Evolutionary conservation across 2,113 vertebrate genomes (phyloP).

Genomic region (Peromyscus californicus): DNA sequence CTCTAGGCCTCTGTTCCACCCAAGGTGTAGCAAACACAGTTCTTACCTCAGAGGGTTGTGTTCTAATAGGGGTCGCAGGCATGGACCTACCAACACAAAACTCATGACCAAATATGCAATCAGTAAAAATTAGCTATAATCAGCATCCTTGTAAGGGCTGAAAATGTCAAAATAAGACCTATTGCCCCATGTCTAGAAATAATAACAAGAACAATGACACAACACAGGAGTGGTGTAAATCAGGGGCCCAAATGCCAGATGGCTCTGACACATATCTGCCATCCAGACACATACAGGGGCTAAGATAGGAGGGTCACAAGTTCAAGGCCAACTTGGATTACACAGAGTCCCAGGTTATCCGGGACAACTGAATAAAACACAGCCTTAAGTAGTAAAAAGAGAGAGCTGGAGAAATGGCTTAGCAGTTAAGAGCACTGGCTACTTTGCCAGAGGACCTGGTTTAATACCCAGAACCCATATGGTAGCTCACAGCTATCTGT

Average conservation of each 20-base stretch:
- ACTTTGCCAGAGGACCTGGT: neutral
- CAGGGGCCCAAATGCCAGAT: neutral
- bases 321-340: neutral
- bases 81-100: neutral
- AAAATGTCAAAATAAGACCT: neutral
- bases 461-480: neutral
- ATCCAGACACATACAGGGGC: neutral
- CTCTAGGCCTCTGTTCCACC: neutral
- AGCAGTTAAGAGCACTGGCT: neutral
- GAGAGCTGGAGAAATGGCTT: neutral
- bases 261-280: neutral
- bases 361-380: neutral
- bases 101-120: neutral
- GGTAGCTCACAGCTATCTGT: neutral
- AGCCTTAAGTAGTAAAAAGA: neutral
- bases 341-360: neutral
- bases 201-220: neutral
- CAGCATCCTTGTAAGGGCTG: neutral
- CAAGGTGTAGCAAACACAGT: neutral
- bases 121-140: neutral
- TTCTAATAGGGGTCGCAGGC: neutral
- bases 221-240: neutral
- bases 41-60: neutral
- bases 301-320: neutral
- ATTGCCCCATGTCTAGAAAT: neutral